These are phyloP conservation scores for Zootermopsis nevadensis DNA, from an alignment of 2,888 invertebrate genomes.

Conservation along the genomic window DNA sequence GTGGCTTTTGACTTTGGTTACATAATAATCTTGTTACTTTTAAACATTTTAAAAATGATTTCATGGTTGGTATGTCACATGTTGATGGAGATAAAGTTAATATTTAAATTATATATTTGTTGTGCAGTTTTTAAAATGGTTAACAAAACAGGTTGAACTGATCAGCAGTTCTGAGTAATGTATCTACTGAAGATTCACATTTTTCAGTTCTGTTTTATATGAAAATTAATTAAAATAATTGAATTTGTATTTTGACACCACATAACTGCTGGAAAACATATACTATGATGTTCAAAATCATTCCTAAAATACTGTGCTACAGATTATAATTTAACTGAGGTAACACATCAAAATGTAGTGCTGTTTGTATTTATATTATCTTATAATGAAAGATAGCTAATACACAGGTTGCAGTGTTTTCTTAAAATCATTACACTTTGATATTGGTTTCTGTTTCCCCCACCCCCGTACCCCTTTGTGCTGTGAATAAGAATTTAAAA, in stretches of 20 bases:
- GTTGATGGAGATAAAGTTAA: not conserved
- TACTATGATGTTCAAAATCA: not conserved
- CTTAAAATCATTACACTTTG: not conserved
- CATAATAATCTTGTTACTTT: not conserved
- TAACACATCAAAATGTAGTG: not conserved
- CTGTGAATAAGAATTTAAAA: not conserved
- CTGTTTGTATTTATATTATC: not conserved
- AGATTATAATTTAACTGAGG: not conserved
- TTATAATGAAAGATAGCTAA: not conserved
- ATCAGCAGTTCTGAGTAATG: not conserved
- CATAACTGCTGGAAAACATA: not conserved
- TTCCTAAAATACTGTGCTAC: not conserved
- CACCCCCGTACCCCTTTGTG: not conserved
- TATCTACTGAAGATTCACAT: not conserved
- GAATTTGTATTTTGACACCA: constrained; percentile 1
- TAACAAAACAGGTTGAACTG: not conserved
- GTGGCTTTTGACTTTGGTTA: not conserved
- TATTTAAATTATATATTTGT: not conserved
- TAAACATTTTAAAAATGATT: not conserved
- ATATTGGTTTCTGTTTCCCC: not conserved
- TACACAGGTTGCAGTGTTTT: not conserved
- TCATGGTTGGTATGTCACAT: not conserved
- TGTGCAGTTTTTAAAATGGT: not conserved
- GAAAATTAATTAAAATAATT: not conserved
- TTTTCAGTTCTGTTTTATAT: not conserved